Base-by-base conservation (phyloP, 2,113 vertebrate genomes). In the human (Homo sapiens) region DNA sequence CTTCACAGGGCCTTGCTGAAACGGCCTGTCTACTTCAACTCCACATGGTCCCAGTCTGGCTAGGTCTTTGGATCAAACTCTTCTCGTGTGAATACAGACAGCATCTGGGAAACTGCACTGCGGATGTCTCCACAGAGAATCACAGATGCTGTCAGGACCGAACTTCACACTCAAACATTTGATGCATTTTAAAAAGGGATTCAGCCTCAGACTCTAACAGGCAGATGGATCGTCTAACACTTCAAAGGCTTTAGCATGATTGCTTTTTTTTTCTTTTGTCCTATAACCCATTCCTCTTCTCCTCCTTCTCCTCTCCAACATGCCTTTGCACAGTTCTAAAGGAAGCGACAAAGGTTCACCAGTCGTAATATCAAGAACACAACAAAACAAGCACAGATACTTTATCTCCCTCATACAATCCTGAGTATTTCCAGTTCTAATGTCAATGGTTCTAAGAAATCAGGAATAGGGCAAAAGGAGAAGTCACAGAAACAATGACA, bases 141-240 rank as follows among this genome's bases (percentile, higher is more conserved):
- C 98, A 98, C 98, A 99, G 98, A 99, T 98, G 98, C 98, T 98
- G 98, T 99, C 99, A 99, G 98, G 98, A 98, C 93, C 23, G 90
- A 98, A 99, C 98, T 98, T 99, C 98, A 98, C 98, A 98, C 98
- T 99, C 98, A 98, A 98, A 98, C 98, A 98, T 99, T 99, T 99
- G 99, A 99, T 98, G 98, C 98, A 98, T 99, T 99, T 99, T 98
- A 98, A 99, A 99, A 98, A 99, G 98, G 96, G 97, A 98, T 98
- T 99, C 98, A 96, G 98, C 98, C 97, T 98, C 98, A 98, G 97
- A 98, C 97, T 98, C 98, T 98, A 99, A 98, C 98, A 99, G 98
- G 98, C 98, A 98, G 99, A 99, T 98, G 98, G 98, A 98, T 98
- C 83, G 97, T 98, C 98, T 98, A 98, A 98, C 98, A 98, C 98